phyloP scores from a whole-genome alignment of 2,797 vertebrate species.

The Sylvilagus floridanus region DNA sequence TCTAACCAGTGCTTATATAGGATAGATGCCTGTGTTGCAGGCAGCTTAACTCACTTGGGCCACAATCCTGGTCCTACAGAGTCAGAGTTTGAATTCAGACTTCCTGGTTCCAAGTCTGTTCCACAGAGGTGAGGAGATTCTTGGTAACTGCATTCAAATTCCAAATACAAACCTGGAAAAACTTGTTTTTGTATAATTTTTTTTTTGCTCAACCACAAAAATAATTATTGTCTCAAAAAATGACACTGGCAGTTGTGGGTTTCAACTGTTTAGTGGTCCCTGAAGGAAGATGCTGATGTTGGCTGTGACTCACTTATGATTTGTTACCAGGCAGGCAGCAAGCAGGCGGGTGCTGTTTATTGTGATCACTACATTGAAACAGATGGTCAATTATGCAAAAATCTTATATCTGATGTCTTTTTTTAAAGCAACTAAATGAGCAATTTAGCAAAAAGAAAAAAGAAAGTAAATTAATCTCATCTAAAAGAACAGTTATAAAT shows the following conservation, averaged over 20 bases:
- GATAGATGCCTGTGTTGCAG: too few relatives aligned
- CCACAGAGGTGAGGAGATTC: not conserved
- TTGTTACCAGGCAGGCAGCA: not conserved
- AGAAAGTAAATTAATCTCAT: not conserved
- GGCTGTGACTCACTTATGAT: not conserved
- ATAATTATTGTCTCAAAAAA: conserved; percentile 17
- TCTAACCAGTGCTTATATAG: too few relatives aligned
- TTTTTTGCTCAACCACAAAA: conserved; percentile 20
- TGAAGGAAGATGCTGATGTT: conserved; percentile 29
- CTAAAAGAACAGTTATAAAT: conserved; percentile 47
- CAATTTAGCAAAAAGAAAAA: conserved; percentile 36
- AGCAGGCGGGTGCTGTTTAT: not conserved
- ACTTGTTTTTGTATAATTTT: not conserved
- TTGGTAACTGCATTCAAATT: conserved; percentile 20
- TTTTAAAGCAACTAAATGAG: conserved; percentile 44
- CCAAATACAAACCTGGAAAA: conserved; percentile 37
- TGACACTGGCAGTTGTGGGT: conserved; percentile 11
- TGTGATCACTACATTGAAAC: conserved; percentile 61
- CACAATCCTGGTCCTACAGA: not conserved
- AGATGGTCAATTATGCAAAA: conserved; percentile 73
- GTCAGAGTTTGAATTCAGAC: conserved; percentile 5
- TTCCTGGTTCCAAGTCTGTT: conserved; percentile 27
- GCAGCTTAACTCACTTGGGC: too few relatives aligned
- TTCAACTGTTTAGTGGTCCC: not conserved
- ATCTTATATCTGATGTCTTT: not conserved